Evolutionary conservation across 37 sponge, comb jelly and placozoan genomes (phyloP).

Genomic region (Hexactinellida sp.): DNA sequence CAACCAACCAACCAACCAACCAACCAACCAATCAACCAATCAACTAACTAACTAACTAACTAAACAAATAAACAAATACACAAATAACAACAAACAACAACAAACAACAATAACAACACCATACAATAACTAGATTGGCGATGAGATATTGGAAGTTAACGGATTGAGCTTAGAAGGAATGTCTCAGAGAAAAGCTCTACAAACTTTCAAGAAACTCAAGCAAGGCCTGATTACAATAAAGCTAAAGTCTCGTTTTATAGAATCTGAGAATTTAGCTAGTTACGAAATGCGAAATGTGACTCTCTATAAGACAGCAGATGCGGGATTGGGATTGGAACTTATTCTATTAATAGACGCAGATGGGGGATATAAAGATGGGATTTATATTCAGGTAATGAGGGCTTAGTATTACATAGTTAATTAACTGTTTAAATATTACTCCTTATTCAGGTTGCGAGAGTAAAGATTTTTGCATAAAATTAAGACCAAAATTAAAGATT

Average conservation of each 20-base stretch:
- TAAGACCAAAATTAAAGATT: no score
- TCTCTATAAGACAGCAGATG: background rate
- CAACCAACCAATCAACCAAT: no score
- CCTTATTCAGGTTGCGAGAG: no score
- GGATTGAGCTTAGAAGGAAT: background rate
- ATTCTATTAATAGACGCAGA: background rate
- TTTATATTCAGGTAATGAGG: background rate
- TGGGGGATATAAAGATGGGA: background rate
- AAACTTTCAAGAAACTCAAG: constrained; percentile 6
- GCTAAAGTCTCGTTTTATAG: background rate
- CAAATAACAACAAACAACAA: no score
- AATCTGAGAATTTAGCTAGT: background rate
- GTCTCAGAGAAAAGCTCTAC: constrained; percentile 12
- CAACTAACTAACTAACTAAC: no score
- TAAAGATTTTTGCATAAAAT: no score
- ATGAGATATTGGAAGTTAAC: background rate
- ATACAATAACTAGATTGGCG: background rate
- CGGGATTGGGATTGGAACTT: background rate
- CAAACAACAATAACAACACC: background rate
- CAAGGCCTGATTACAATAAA: background rate
- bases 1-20: no score
- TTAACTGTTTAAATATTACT: no score
- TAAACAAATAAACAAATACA: no score
- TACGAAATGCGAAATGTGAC: background rate
- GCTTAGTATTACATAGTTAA: background rate